Base-by-base conservation (phyloP, 2,797 vertebrate species). In the Monodelphis domestica region DNA sequence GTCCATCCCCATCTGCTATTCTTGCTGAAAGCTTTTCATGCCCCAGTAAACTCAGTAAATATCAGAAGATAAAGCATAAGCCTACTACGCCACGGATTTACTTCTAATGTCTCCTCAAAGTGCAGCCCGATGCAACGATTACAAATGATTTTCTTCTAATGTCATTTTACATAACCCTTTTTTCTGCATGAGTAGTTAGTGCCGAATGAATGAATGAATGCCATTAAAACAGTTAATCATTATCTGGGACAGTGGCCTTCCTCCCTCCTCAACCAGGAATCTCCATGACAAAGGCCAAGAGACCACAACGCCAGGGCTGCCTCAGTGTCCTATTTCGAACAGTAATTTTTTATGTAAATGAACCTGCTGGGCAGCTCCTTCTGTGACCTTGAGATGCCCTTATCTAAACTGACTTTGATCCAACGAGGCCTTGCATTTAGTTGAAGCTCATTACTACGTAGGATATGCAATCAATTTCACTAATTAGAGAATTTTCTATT, bases 161-260 rank as follows among this genome's bases (percentile, higher is more conserved):
- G 99, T 99, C 98, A 98, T 99, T 99, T 99, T 99, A 99, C 99
- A 99, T 98, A 98, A 98, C 98, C 98, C 98, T 98, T 99, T 99
- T 99, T 99, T 99, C 99, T 99, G 99, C 99, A 98, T 99, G 99
- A 99, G 98, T 98, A 99, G 98, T 98, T 98, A 98, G 98, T 98
- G 97, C 24, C 94, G 98, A 98, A 98, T 98, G 98, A 98, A 98
- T 98, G 99, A 99, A 99, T 98, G 98, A 98, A 99, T 98, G 99
- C 98, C 98, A 99, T 99, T 99, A 99, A 99, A 99, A 99, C 98
- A 99, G 98, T 99, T 99, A 98, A 99, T 99, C 99, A 99, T 99
- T 99, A 99, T 99, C 98, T 98, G 98, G 98, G 98, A 98, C 98
- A 98, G 97, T 98, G 98, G 98, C 97, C 98, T 98, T 97, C 97